These are phyloP conservation scores for Bombylius discolor DNA, from an alignment of 2,888 invertebrate genomes.

Conservation along the genomic window DNA sequence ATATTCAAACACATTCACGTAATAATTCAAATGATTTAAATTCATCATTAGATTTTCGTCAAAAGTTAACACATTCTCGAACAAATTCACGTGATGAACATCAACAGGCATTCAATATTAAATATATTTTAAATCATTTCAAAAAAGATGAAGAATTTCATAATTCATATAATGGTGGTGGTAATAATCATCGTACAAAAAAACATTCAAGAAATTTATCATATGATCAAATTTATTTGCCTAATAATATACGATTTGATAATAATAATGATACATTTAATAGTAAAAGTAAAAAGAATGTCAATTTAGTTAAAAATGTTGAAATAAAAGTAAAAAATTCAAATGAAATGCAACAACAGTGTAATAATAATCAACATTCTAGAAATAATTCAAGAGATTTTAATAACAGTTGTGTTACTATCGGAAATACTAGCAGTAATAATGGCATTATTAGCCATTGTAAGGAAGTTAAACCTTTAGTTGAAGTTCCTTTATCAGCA, in stretches of 20 bases:
- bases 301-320: slow-evolving; percentile 32
- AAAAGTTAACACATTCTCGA: slow-evolving; percentile 26
- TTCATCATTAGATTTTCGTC: slow-evolving; percentile 21
- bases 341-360: slow-evolving; percentile 24
- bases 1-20: slow-evolving; percentile 34
- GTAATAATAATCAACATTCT: slow-evolving; percentile 34
- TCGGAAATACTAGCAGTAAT: slow-evolving; percentile 8
- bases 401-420: slow-evolving; percentile 3
- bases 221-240: slow-evolving; percentile 37
- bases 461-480: slow-evolving; percentile 8
- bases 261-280: slow-evolving; percentile 33
- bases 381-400: slow-evolving; percentile 40
- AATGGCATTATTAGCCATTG: background rate
- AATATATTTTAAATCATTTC: slow-evolving; percentile 35
- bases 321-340: slow-evolving; percentile 32
- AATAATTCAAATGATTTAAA: slow-evolving; percentile 37
- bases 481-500: slow-evolving; percentile 16
- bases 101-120: slow-evolving; percentile 25
- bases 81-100: slow-evolving; percentile 31
- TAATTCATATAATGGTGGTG: slow-evolving; percentile 31
- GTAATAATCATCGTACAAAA: slow-evolving; percentile 22
- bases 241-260: slow-evolving; percentile 36
- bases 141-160: slow-evolving; percentile 26
- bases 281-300: slow-evolving; percentile 27
- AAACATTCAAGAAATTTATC: slow-evolving; percentile 37